Evolutionary conservation across 1,140 invertebrate species (phyloP), one percentile per base, ranked within the genome.

Genomic region (Orius laevigatus): DNA sequence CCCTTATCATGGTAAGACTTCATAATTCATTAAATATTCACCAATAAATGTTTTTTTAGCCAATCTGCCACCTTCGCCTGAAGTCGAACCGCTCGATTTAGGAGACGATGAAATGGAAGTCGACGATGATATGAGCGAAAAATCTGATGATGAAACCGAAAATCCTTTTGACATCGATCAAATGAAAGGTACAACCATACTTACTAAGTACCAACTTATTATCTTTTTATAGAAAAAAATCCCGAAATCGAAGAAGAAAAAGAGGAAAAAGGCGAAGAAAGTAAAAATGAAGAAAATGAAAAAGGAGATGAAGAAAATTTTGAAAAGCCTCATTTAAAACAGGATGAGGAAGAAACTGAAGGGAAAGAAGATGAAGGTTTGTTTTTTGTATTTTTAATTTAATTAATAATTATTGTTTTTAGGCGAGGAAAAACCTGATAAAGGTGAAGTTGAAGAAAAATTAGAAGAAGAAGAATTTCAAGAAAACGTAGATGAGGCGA

Each of bases 81-180:
- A 89, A 59, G 76, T 84, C 5, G 84, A 92, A 65, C 71, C 79
- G 14, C 73, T 93, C 60, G 87, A 94, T 57, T 61, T 94, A 49
- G 84, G 87, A 5, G 86, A 92, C 59, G 79, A 81, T 41, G 76
- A 75, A 33, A 60, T 66, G 12, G 64, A 70, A 42, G 64, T 69
- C 25, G 66, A 68, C 45, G 70, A 71, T 53, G 61, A 75, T 38
- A 70, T 75, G 31, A 69, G 75, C 49, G 71, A 35, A 41, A 25
- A 25, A 25, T 25, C 25, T 4, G 51, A 48, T 46, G 47, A 69
- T 12, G 66, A 76, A 38, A 74, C 76, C 35, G 76, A 85, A 57
- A 81, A 87, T 72, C 82, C 83, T 2, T 85, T 86, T 57, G 84
- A 89, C 59, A 81, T 86, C 51, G 81, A 86, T 57, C 68, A 72